These are phyloP conservation scores for Microcebus ravelobensis DNA, from an alignment of 2,113 vertebrate genomes.

Conservation along the genomic window DNA sequence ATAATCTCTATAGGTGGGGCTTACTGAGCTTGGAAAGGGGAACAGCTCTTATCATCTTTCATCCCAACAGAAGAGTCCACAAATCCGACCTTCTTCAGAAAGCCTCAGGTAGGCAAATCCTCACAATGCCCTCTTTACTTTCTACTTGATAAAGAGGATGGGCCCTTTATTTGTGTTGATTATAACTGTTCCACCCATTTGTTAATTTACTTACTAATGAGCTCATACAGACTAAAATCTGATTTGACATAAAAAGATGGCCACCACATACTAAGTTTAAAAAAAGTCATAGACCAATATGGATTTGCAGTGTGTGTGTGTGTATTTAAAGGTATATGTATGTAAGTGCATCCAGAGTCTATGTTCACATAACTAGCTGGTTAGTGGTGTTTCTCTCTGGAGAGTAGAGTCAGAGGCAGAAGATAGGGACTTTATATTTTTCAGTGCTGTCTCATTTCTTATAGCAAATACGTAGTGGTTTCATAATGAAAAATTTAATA, in stretches of 20 bases:
- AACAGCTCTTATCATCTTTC: background rate
- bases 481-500: constrained; percentile 42
- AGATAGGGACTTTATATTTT: constrained; percentile 39
- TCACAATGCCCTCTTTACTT: background rate
- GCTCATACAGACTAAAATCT: constrained; percentile 2
- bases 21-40: background rate
- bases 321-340: background rate
- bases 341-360: background rate
- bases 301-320: background rate
- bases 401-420: background rate
- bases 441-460: constrained; percentile 25
- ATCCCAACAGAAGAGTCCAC: background rate
- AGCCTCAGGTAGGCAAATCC: background rate
- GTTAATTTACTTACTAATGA: constrained; percentile 42
- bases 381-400: constrained; percentile 18
- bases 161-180: background rate
- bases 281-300: constrained; percentile 37
- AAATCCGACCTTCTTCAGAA: constrained; percentile 5
- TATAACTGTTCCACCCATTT: background rate
- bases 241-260: constrained; percentile 35
- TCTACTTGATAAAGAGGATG: background rate
- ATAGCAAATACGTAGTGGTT: constrained; percentile 31
- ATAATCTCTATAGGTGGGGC: background rate
- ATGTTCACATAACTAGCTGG: constrained; percentile 7
- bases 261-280: background rate